phyloP scores from a whole-genome alignment of 2,113 vertebrate genomes.

The Ardeotis arabs region DNA sequence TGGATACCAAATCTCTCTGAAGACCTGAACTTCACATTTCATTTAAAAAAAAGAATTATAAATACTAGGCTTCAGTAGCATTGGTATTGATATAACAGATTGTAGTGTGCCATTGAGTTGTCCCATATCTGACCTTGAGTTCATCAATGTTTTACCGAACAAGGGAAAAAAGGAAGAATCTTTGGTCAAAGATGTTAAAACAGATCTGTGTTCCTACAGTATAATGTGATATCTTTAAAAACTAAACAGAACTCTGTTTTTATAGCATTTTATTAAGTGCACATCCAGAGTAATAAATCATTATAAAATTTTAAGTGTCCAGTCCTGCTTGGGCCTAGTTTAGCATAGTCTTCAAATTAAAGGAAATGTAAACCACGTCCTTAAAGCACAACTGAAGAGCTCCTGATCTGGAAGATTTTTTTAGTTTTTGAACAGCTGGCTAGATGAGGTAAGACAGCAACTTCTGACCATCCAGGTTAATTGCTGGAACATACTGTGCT shows the following conservation, averaged over 20 bases:
- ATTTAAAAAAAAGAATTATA: background rate
- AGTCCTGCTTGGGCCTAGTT: background rate
- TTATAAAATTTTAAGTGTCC: background rate
- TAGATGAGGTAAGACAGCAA: background rate
- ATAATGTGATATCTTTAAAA: background rate
- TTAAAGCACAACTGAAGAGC: background rate
- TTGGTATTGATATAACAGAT: background rate
- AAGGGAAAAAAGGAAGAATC: background rate
- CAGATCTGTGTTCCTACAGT: background rate
- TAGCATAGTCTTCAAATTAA: background rate
- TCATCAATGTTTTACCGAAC: background rate
- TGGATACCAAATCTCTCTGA: background rate
- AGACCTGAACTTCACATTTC: background rate
- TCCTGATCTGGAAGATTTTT: background rate
- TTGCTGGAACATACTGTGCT: background rate
- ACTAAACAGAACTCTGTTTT: background rate
- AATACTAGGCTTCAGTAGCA: background rate
- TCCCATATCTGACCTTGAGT: background rate
- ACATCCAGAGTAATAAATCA: background rate
- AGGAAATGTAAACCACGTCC: background rate
- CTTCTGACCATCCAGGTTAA: background rate
- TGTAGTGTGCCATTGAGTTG: background rate
- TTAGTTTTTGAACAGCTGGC: background rate
- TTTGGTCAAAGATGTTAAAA: background rate
- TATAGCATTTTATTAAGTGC: background rate